A percentile compares a stretch with the other conserved stretches of the same genome.
These are phyloP conservation scores for Sebastes fasciatus DNA, from an alignment of 2,113 vertebrate genomes.

Conservation along the genomic window DNA sequence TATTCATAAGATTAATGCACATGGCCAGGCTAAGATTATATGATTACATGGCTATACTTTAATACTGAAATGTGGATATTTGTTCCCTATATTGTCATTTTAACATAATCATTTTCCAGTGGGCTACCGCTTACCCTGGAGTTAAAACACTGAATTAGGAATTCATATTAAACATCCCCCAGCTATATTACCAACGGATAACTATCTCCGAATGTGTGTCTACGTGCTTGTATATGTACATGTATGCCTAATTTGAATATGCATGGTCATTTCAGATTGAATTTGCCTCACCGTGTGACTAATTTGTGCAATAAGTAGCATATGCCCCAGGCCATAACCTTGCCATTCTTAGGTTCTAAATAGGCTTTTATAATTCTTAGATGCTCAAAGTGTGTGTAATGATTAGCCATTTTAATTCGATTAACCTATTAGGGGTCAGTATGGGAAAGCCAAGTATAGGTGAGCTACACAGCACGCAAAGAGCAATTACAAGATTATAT, in stretches of 20 bases:
- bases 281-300: conserved; percentile 73
- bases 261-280: conserved; percentile 77
- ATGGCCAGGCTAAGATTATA: neutral
- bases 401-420: conserved; percentile 64
- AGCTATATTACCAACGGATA: conserved; percentile 56
- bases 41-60: conserved; percentile 20
- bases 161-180: conserved; percentile 63
- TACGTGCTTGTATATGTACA: conserved; percentile 49
- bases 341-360: conserved; percentile 64
- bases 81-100: conserved; percentile 49
- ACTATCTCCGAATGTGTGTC: conserved; percentile 36
- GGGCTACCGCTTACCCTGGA: conserved; percentile 46
- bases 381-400: conserved; percentile 52
- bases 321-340: conserved; percentile 62
- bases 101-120: conserved; percentile 56
- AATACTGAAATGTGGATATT: conserved; percentile 27
- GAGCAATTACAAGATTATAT: conserved; percentile 14
- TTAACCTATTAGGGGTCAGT: conserved; percentile 63
- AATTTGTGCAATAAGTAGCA: conserved; percentile 79
- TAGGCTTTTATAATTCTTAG: conserved; percentile 44
- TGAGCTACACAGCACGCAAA: conserved; percentile 27
- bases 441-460: conserved; percentile 32
- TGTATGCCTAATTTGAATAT: conserved; percentile 75
- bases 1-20: conserved; percentile 5
- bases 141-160: conserved; percentile 63